Base-by-base conservation (phyloP, 2,888 invertebrate genomes). In the Elmis aenea region DNA sequence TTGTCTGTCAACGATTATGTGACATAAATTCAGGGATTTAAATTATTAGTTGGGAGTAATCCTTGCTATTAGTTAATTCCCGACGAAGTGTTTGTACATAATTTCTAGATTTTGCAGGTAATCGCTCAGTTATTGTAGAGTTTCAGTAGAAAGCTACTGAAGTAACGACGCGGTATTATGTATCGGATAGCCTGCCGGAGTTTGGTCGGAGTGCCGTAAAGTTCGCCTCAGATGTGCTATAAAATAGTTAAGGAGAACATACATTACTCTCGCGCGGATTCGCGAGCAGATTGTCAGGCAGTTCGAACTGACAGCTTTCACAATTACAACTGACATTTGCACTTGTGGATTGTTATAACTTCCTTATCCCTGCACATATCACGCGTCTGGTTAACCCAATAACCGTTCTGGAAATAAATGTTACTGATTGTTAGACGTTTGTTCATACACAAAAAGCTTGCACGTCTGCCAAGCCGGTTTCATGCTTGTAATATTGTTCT, bases 191-290 rank as follows among this genome's bases (percentile, higher is more conserved):
- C 33, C 31, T 34, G 30, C 33, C 26, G 24, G 33, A 38, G 30
- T 24, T 15, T 38, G 29, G 38, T 33, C 32, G 33, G 27, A 33
- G 41, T 38, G 36, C 45, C 36, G 38, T 45, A 45, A 45, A 45
- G 42, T 42, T 45, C 26, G 35, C 35, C 42, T 36, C 45, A 23
- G 38, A 45, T 42, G 45, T 45, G 45, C 45, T 32, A 41, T 45
- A 45, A 45, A 45, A 42, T 45, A 45, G 35, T 42, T 42, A 42
- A 27, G 37, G 29, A 38, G 38, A 37, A 38, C 42, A 37, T 42
- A 33, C 42, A 37, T 42, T 42, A 42, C 34, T 38, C 42, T 42
- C 42, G 27, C 38, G 42, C 33, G 42, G 26, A 42, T 42, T 42
- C 42, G 33, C 38, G 30, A 38, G 33, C 27, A 37, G 33, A 42